A percentile compares a stretch with the other conserved stretches of the same genome.
Evolutionary conservation across 2,797 vertebrate species (phyloP).

Genomic region (Tragelaphus eurycerus): DNA sequence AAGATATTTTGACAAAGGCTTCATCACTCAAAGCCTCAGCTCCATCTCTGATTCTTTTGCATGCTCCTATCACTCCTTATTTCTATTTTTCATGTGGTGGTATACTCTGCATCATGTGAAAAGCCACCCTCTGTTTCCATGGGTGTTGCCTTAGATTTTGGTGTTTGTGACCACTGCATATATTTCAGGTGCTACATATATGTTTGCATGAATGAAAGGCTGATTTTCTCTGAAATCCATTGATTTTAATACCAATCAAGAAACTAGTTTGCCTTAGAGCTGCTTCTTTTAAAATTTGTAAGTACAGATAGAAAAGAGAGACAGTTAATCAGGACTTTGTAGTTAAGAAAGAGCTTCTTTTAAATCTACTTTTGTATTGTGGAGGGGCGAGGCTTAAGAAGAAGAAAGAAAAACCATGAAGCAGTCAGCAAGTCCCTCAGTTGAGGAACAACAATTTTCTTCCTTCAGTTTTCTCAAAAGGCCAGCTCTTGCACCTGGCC

Average conservation of each 20-base stretch:
- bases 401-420: constrained; percentile 22
- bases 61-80: not conserved
- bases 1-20: not conserved
- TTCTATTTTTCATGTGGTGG: not conserved
- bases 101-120: not conserved
- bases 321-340: constrained; percentile 25
- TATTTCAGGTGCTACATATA: not conserved
- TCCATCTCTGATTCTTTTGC: not conserved
- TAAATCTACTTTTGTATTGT: constrained; percentile 10
- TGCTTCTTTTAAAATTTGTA: constrained; percentile 5
- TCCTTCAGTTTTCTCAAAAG: constrained; percentile 10
- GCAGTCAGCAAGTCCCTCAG: not conserved
- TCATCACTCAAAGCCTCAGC: not conserved
- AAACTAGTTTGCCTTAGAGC: constrained; percentile 29
- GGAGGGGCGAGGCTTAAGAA: constrained; percentile 15
- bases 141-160: not conserved
- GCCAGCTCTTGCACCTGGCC: not conserved
- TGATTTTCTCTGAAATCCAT: not conserved
- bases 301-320: constrained; percentile 25
- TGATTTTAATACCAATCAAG: constrained; percentile 51
- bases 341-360: constrained; percentile 41
- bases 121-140: not conserved
- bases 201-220: not conserved
- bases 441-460: not conserved
- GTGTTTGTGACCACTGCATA: not conserved